Conservation (phyloP, 2,888 invertebrate species). For the Thera obeliscata region DNA sequence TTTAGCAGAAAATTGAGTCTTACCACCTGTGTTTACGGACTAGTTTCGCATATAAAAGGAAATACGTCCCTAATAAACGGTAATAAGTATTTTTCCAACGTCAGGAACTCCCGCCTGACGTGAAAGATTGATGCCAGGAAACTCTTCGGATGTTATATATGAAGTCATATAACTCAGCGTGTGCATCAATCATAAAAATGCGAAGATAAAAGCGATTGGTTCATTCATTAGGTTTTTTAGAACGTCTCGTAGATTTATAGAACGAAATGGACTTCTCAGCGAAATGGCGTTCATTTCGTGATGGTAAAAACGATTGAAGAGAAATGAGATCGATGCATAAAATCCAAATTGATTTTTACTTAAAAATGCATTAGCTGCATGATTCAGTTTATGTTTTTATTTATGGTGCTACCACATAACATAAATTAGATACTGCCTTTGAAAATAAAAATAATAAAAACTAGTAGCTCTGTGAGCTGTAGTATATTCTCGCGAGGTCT, state of each 20-base stretch:
- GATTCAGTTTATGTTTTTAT: no score
- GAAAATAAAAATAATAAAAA: no score
- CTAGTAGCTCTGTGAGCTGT: no score
- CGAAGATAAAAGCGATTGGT: constrained; percentile 31
- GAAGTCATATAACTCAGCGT: constrained; percentile 35
- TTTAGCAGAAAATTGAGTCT: constrained; percentile 6
- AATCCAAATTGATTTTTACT: no score
- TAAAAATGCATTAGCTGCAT: no score
- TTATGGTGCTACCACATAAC: no score
- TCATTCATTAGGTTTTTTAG: constrained; percentile 33
- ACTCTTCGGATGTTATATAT: constrained; percentile 31
- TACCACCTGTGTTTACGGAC: background rate
- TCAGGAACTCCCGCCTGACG: constrained; percentile 45
- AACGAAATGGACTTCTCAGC: constrained; percentile 4
- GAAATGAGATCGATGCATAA: background rate
- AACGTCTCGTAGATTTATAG: constrained; percentile 31
- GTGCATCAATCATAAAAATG: constrained; percentile 41
- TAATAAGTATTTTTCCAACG: constrained; percentile 53
- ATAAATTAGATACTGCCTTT: no score
- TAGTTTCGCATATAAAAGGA: constrained; percentile 16
- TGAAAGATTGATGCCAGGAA: constrained; percentile 52
- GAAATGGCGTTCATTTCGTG: constrained; percentile 6
- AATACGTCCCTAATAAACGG: constrained; percentile 44
- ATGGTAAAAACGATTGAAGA: background rate
- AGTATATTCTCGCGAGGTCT: no score